Evolutionary conservation across 2,888 invertebrate genomes (phyloP).

Genomic region (Nomada flava): DNA sequence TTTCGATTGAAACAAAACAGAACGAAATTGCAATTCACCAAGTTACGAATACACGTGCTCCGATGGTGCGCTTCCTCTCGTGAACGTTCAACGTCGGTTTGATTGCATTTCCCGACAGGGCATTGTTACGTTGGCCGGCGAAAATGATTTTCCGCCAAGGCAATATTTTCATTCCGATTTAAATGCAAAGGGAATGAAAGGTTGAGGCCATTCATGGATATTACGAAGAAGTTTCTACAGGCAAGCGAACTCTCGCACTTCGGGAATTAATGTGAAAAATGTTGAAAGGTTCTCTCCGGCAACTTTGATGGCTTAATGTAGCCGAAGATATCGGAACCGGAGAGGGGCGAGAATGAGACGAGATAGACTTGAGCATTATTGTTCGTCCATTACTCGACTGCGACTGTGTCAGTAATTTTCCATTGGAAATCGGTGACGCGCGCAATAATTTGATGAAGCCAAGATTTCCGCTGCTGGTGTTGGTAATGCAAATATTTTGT

Average conservation of each 20-base stretch:
- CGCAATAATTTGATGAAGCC: conserved; percentile 44
- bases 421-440: conserved; percentile 28
- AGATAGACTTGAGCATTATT: conserved; percentile 55
- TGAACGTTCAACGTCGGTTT: conserved; percentile 17
- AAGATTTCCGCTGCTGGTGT: conserved; percentile 12
- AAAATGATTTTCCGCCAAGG: conserved; percentile 27
- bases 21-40: background rate
- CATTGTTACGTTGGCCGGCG: conserved; percentile 20
- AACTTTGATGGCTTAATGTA: conserved; percentile 48
- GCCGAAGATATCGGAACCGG: conserved; percentile 50
- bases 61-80: conserved; percentile 19
- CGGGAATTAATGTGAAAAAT: conserved; percentile 30
- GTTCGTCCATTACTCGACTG: conserved; percentile 62
- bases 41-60: conserved; percentile 2
- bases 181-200: conserved; percentile 29
- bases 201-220: conserved; percentile 9
- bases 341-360: background rate
- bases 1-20: background rate
- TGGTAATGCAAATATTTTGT: conserved; percentile 13
- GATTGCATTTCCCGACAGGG: conserved; percentile 25
- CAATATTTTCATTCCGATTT: conserved; percentile 42
- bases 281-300: conserved; percentile 38
- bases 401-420: conserved; percentile 53
- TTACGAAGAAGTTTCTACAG: conserved; percentile 20
- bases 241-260: conserved; percentile 10